Base-by-base conservation (phyloP, 2,797 vertebrate genomes). In the Thripadectes ignobilis region DNA sequence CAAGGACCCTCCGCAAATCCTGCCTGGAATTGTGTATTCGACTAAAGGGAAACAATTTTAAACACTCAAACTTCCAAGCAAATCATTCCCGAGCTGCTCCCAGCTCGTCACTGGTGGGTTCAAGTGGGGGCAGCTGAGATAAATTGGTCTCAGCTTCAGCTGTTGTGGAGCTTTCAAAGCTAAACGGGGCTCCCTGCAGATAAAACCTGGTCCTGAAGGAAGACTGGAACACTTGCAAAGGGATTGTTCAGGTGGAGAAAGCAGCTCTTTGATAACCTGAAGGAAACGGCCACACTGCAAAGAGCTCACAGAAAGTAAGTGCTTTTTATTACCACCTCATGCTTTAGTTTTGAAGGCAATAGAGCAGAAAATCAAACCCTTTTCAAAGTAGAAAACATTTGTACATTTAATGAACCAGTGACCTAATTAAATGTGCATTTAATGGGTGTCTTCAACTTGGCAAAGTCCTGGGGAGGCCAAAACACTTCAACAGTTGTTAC, bases 111-210 rank as follows among this genome's bases (percentile, higher is more conserved):
- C 61, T 3, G 88, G 1, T 11, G 79, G 23, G 22, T 10, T 14
- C 30, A 9, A 49, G 22, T 5, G 41, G 19, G 57, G 10, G 17
- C 77, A 79, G 77, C 71, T 77, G 87, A 8, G 55, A 16, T 14
- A 5, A 82, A 59, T 8, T 5, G 9, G 14, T 3, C 1, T 29
- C 19, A 0, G 0, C 4, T 12, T 23, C 17, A n/a, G 73, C 45
- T 29, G 18, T 1, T 14, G 61, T 12, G 21, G 6, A 1, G 14
- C 7, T 45, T 58, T 18, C 23, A 3, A 10, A 51, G 57, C 2
- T 5, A 0, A 41, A 10, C 0, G 1, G 0, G 34, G 41, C 58
- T 46, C 29, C n/a, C 38, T 9, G 22, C 41, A 36, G 89, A 43
- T 46, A 0, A 19, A 34, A 3, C 0, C 9, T 5, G 41, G 17